Evolutionary conservation across 1,140 invertebrate species (phyloP), one percentile per base, ranked within the genome.

Genomic region (Drosophila persimilis): DNA sequence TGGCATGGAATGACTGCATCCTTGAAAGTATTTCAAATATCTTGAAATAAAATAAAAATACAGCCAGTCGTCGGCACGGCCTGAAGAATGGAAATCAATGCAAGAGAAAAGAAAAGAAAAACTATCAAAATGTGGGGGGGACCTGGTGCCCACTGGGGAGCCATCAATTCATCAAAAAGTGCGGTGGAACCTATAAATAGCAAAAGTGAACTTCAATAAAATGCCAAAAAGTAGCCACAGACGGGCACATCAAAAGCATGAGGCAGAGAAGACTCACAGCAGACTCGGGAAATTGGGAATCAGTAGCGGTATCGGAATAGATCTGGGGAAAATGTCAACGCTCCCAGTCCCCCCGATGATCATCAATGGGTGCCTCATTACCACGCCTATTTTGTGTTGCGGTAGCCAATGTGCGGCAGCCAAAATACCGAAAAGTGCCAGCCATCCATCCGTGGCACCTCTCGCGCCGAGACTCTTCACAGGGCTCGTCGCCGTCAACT

Each of bases 91-190:
- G 61, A 73, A 71, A 79, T 83, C 83, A 66, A 74, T 84, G 81
- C 67, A 50, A 80, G 80, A 69, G 76, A 61, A 62, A 56, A 77
- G 48, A 67, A 74, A 74, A 53, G 52, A 81, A 66, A 81, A 79
- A 76, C 83, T 70, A 88, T 88, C 75, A 88, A 88, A 89, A 79
- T 67, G 61, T 62, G 88, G 88, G 60, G 67, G 31, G 7, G 39
- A 29, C 75, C 61, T 65, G 3, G 0, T 22, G 54, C 61, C 63
- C 83, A 83, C 83, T 79, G 75, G 83, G 83, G 83, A 88, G 72
- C 67, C 75, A 88, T 88, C 83, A 88, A 88, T 88, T 89, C 78
- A 77, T 88, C 83, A 88, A 88, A 88, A 79, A 79, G 4, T 72
- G 74, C 69, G 65, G 3, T 11, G 29, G 22, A 15, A 62, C 17